Conservation (phyloP, 2,113 vertebrate genomes). For the Acinonyx jubatus region DNA sequence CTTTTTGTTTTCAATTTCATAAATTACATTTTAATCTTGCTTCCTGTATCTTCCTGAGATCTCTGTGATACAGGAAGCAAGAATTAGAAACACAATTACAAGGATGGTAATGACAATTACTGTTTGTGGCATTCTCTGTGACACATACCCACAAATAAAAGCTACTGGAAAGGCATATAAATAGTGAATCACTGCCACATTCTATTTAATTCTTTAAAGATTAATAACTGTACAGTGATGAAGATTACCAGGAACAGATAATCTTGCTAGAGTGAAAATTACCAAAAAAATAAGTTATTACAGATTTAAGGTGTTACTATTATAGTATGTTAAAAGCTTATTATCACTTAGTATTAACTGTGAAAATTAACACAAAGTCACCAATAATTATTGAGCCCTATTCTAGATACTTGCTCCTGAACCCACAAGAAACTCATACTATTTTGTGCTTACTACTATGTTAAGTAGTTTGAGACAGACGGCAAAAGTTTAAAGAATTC, state of each 20-base stretch:
- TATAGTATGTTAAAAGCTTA: background rate
- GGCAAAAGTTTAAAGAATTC: background rate
- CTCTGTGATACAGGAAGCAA: background rate
- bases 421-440: background rate
- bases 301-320: background rate
- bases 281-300: background rate
- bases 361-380: background rate
- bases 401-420: background rate
- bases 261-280: background rate
- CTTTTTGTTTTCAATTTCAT: background rate
- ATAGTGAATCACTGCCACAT: background rate
- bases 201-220: background rate
- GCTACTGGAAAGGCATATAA: background rate
- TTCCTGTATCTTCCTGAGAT: background rate
- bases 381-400: background rate
- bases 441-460: background rate
- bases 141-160: background rate
- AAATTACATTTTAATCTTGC: background rate
- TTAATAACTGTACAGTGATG: background rate
- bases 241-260: background rate
- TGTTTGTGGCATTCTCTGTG: background rate
- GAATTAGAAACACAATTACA: constrained; percentile 50
- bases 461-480: background rate
- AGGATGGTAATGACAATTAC: background rate
- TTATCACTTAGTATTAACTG: background rate